Conservation (phyloP, 2,113 vertebrate genomes). For the Haliaeetus leucogaster region DNA sequence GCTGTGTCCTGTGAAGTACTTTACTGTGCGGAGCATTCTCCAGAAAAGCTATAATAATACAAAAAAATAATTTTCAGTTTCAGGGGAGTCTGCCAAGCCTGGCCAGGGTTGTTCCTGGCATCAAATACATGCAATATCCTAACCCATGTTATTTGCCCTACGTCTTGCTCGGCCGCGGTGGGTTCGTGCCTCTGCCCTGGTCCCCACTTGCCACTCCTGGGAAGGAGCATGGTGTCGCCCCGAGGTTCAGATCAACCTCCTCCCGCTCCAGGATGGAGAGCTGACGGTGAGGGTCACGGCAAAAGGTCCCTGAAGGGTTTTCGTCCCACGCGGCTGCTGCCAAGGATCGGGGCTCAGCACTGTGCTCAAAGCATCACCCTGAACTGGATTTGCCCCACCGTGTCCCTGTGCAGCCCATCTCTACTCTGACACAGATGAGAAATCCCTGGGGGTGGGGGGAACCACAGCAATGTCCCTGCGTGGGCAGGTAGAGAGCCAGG, state of each 20-base stretch:
- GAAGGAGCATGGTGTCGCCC: accelerated
- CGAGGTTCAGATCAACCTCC: background rate
- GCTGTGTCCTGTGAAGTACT: no score
- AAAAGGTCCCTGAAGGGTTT: background rate
- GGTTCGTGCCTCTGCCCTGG: background rate
- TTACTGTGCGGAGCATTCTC: background rate
- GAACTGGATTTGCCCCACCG: background rate
- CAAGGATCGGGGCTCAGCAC: background rate
- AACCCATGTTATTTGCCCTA: accelerated
- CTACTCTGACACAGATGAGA: background rate
- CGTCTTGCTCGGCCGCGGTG: accelerated
- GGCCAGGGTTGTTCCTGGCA: background rate
- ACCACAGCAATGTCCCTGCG: background rate
- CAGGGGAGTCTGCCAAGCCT: accelerated
- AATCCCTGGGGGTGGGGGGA: background rate
- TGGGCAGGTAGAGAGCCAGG: background rate
- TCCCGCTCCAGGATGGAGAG: background rate
- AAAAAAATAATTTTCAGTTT: background rate
- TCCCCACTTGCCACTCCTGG: background rate
- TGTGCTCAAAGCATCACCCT: background rate
- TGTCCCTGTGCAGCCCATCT: accelerated
- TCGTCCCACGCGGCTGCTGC: accelerated
- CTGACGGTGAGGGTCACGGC: background rate
- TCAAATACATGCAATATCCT: accelerated
- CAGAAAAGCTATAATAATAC: background rate